These are phyloP conservation scores for Sinodicranocentrus sp. DNA, from an alignment of 2,888 invertebrate species.

Conservation along the genomic window DNA sequence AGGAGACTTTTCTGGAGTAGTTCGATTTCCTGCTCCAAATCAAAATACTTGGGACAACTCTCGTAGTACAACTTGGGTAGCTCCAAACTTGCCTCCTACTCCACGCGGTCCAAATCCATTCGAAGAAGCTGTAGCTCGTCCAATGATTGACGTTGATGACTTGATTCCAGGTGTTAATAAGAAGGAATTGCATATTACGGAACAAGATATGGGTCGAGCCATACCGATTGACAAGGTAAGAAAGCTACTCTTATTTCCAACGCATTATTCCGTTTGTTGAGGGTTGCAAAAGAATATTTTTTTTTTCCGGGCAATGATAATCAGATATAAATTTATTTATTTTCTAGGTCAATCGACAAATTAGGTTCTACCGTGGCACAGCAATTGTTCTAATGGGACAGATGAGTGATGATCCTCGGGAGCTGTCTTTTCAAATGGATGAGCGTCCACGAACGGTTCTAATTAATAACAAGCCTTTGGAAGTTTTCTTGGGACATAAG, in stretches of 20 bases:
- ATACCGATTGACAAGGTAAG: slow-evolving; percentile 75
- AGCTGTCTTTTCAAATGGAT: slow-evolving; percentile 91
- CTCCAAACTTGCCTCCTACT: slow-evolving; percentile 43
- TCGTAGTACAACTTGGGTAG: slow-evolving; percentile 39
- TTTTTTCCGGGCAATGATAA: no score
- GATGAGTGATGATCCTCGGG: slow-evolving; percentile 82
- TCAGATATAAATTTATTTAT: no score
- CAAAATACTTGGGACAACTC: slow-evolving; percentile 46
- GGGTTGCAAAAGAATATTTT: no score
- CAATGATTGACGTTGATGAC: slow-evolving; percentile 64
- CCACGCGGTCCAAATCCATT: slow-evolving; percentile 75
- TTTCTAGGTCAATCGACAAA: slow-evolving; percentile 77
- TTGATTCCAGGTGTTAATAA: slow-evolving; percentile 66
- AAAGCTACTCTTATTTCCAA: no score
- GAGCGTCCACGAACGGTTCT: slow-evolving; percentile 84
- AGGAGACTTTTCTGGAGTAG: slow-evolving; percentile 38
- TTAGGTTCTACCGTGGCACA: slow-evolving; percentile 91
- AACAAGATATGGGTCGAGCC: slow-evolving; percentile 68
- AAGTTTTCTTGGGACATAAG: slow-evolving; percentile 83
- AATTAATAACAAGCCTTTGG: slow-evolving; percentile 86
- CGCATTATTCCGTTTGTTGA: no score
- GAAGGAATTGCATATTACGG: slow-evolving; percentile 66
- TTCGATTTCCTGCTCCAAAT: slow-evolving; percentile 44
- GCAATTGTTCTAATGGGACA: slow-evolving; percentile 82
- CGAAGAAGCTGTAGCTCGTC: slow-evolving; percentile 70